phyloP scores from a whole-genome alignment of 2,797 vertebrate species.

The Sciurus carolinensis region DNA sequence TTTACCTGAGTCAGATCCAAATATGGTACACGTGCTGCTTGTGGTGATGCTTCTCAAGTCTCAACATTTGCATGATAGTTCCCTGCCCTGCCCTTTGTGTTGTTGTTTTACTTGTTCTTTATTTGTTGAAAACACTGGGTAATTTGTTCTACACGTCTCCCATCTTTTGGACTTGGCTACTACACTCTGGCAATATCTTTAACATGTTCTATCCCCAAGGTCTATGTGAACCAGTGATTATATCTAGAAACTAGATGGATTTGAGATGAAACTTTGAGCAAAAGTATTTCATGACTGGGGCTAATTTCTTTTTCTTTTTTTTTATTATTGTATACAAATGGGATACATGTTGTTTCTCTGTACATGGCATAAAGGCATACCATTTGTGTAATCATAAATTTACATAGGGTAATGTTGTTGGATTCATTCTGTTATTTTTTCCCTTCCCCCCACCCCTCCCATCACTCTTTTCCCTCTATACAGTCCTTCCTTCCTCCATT shows the following conservation, averaged over 20 bases:
- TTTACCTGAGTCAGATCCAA: conserved; percentile 31
- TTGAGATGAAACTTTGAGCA: background rate
- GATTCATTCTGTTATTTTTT: too few relatives aligned
- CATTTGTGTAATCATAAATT: too few relatives aligned
- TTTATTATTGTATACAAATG: too few relatives aligned
- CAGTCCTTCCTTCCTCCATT: too few relatives aligned
- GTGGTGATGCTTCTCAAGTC: background rate
- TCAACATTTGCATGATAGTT: background rate
- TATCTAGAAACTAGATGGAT: background rate
- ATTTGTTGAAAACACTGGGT: conserved; percentile 13
- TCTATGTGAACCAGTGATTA: background rate
- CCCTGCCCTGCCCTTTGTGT: background rate
- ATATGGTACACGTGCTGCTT: background rate
- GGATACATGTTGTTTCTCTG: too few relatives aligned
- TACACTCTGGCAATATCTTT: background rate
- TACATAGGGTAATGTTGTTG: too few relatives aligned
- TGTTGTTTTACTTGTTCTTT: conserved; percentile 2
- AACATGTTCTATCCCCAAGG: background rate
- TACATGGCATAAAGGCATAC: too few relatives aligned
- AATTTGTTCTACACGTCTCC: background rate
- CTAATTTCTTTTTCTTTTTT: background rate
- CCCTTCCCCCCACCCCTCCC: too few relatives aligned
- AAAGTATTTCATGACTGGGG: background rate
- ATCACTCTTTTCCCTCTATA: too few relatives aligned
- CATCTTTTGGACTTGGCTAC: background rate